Evolutionary conservation across 2,888 invertebrate species (phyloP).

Genomic region (Lapara coniferarum): DNA sequence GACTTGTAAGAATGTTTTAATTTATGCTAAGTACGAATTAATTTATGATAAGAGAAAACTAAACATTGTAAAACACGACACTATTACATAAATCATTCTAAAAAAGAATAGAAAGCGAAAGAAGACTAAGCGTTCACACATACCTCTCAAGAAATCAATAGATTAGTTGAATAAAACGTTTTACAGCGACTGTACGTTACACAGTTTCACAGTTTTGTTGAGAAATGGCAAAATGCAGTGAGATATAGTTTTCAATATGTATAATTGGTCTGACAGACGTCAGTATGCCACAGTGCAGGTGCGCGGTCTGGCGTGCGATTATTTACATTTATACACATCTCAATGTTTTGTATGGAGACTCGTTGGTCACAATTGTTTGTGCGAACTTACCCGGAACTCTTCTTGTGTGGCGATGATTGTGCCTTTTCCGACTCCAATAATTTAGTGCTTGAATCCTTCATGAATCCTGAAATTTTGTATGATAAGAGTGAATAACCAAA

Average conservation of each 20-base stretch:
- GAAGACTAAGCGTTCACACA: neutral
- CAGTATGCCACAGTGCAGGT: conserved; percentile 21
- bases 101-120: neutral
- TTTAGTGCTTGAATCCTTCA: conserved; percentile 77
- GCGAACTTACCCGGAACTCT: conserved; percentile 72
- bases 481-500: neutral
- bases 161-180: conserved; percentile 10
- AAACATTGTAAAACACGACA: neutral
- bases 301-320: conserved; percentile 25
- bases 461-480: conserved; percentile 60
- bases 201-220: conserved; percentile 18
- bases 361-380: conserved; percentile 25
- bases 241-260: neutral
- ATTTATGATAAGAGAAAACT: neutral
- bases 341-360: conserved; percentile 26
- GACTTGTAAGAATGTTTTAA: neutral
- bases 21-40: neutral
- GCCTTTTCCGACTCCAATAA: conserved; percentile 76
- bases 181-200: conserved; percentile 31
- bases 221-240: conserved; percentile 33
- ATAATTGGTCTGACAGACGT: neutral
- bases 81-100: neutral
- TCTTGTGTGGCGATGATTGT: conserved; percentile 75
- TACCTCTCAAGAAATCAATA: no score
- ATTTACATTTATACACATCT: conserved; percentile 33